Conservation (phyloP, 2,888 invertebrate species). For the Thereva nobilitata region DNA sequence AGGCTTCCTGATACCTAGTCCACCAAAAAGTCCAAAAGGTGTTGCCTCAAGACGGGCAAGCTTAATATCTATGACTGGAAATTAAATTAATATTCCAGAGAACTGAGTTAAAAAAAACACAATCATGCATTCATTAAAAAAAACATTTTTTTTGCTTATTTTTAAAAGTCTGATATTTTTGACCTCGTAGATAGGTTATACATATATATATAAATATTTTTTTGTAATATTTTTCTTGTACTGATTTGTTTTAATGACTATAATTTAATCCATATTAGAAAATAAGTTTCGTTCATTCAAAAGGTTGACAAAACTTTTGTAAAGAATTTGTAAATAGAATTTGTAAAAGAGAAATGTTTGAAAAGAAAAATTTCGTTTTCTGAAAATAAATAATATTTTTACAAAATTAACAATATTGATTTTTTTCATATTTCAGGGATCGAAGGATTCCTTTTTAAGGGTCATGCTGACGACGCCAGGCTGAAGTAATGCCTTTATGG, state of each 20-base stretch:
- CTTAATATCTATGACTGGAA: conserved; percentile 50
- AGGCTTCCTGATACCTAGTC: conserved; percentile 47
- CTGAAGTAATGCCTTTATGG: too few relatives aligned
- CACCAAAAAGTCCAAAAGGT: conserved; percentile 28
- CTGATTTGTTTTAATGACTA: background rate
- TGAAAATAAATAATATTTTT: too few relatives aligned
- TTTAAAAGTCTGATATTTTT: conserved; percentile 34
- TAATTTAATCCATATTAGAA: too few relatives aligned
- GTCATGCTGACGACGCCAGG: too few relatives aligned
- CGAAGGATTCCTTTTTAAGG: too few relatives aligned
- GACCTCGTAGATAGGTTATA: conserved; percentile 14
- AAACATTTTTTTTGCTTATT: conserved; percentile 9
- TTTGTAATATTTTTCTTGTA: conserved; percentile 11
- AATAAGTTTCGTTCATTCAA: too few relatives aligned
- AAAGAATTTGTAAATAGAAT: too few relatives aligned
- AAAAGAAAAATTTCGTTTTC: too few relatives aligned
- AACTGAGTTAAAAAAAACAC: background rate
- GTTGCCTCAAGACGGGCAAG: conserved; percentile 45
- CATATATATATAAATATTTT: conserved; percentile 5
- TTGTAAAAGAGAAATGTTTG: too few relatives aligned
- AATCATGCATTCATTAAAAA: background rate
- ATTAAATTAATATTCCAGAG: conserved; percentile 42
- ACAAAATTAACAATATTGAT: too few relatives aligned
- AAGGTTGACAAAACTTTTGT: too few relatives aligned
- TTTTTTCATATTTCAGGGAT: too few relatives aligned